phyloP scores from a whole-genome alignment of 2,113 vertebrate genomes.

The Siniperca knerii region DNA sequence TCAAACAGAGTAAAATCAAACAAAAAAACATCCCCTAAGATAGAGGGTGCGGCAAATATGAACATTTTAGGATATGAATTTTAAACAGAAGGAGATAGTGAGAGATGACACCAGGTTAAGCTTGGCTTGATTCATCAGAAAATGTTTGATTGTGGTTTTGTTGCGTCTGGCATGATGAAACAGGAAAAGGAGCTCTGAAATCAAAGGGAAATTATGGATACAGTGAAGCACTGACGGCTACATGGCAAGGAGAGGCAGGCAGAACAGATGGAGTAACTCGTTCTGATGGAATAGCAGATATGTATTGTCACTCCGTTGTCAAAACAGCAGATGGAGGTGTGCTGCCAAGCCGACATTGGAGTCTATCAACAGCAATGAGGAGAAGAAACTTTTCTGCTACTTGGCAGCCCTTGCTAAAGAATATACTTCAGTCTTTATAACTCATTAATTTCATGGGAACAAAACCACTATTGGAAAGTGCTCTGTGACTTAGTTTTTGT shows the following conservation, averaged over 20 bases:
- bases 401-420: slow-evolving; percentile 7
- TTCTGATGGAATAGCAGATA: slow-evolving; percentile 66
- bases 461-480: neutral
- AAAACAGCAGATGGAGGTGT: slow-evolving; percentile 80
- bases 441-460: neutral
- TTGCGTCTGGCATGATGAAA: slow-evolving; percentile 50
- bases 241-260: slow-evolving; percentile 45
- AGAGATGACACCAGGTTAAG: slow-evolving; percentile 32
- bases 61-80: slow-evolving; percentile 5
- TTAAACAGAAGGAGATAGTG: neutral
- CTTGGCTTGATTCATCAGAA: slow-evolving; percentile 26
- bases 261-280: slow-evolving; percentile 75
- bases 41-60: neutral
- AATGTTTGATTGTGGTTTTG: slow-evolving; percentile 43
- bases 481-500: neutral
- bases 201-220: slow-evolving; percentile 74
- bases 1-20: slow-evolving; percentile 18
- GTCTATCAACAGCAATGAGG: slow-evolving; percentile 24
- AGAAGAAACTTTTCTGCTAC: slow-evolving; percentile 36
- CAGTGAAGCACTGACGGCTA: slow-evolving; percentile 37
- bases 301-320: slow-evolving; percentile 65
- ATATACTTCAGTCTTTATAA: slow-evolving; percentile 3
- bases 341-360: slow-evolving; percentile 51
- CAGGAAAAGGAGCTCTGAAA: slow-evolving; percentile 40
- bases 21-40: neutral